These are phyloP conservation scores for Pseudorhombus dupliciocellatus DNA, from an alignment of 2,113 vertebrate species.

Conservation along the genomic window DNA sequence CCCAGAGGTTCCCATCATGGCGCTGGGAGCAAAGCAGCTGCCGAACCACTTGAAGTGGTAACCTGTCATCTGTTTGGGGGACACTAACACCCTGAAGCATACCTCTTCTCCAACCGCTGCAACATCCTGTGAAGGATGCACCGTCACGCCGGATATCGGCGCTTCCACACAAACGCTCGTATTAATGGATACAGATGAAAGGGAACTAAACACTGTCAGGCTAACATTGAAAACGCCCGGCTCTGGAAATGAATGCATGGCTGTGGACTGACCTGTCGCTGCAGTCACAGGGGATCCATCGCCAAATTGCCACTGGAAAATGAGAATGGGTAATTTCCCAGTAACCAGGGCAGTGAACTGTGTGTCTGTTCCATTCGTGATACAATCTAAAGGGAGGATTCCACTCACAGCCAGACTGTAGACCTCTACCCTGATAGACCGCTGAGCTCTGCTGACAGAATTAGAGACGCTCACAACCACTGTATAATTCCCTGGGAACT, in stretches of 20 bases:
- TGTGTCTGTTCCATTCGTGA: slow-evolving; percentile 51
- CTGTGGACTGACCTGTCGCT: slow-evolving; percentile 57
- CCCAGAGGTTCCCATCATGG: slow-evolving; percentile 41
- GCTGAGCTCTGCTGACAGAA: slow-evolving; percentile 55
- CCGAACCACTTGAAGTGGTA: slow-evolving; percentile 76
- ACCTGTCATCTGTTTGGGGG: slow-evolving; percentile 45
- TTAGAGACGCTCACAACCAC: slow-evolving; percentile 72
- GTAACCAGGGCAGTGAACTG: slow-evolving; percentile 66
- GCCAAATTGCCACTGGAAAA: slow-evolving; percentile 81
- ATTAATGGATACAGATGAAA: slow-evolving; percentile 43
- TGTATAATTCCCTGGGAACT: slow-evolving; percentile 74
- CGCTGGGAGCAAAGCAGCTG: slow-evolving; percentile 12
- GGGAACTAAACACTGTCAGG: slow-evolving; percentile 68
- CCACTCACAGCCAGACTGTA: slow-evolving; percentile 66
- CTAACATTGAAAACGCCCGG: slow-evolving; percentile 68
- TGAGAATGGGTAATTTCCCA: slow-evolving; percentile 58
- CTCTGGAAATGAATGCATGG: slow-evolving; percentile 66
- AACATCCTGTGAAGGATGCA: slow-evolving; percentile 48
- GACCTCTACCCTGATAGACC: slow-evolving; percentile 65
- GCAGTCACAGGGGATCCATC: slow-evolving; percentile 61
- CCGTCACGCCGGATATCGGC: slow-evolving; percentile 55
- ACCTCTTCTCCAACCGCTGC: slow-evolving; percentile 66
- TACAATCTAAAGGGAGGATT: slow-evolving; percentile 70
- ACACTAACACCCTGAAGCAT: slow-evolving; percentile 68
- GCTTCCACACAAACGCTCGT: slow-evolving; percentile 71